Base-by-base conservation (phyloP, 2,888 invertebrate species). In the Hirtodrosophila cameraria region DNA sequence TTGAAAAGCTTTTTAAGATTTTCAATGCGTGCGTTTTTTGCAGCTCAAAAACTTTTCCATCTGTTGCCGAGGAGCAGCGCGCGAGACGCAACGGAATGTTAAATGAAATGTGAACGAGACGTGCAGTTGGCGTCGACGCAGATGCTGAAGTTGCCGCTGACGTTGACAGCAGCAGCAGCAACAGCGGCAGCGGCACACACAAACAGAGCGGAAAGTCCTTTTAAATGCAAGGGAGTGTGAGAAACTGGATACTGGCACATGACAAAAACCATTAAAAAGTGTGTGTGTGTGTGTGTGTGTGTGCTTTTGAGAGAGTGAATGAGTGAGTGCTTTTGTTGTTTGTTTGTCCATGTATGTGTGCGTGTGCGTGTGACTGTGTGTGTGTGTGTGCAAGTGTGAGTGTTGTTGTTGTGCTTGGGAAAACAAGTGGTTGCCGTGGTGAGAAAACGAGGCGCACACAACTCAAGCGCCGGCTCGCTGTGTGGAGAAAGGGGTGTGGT, bases 401-500 rank as follows among this genome's bases (percentile, higher is more conserved):
- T 58, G 31, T 63, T 80, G 87, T 88, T 89, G 85, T 89, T 89
- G 81, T 88, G 88, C 86, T 82, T 75, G 73, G 78, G 77, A 89
- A 89, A 89, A 89, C 89, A 89, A 89, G 89, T 89, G 89, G 88
- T 89, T 89, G 89, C 87, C 88, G 87, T 88, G 89, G 88, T 76
- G 86, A 83, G 70, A 69, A 75, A 65, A 61, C 67, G 54, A 46
- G 58, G 74, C 68, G 63, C 49, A 67, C 52, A 63, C 48, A 73
- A 68, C 45, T 65, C 49, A 59, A 62, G 61, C 62, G 64, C 63
- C 62, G 63, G 52, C 63, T 45, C 28, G 48, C 23, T 12, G 23
- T 23, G 23, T 28, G 36, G 25, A 20, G 28, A 28, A 48, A 23
- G 42, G 18, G 30, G 15, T 18, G 16, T 33, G 23, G 15, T 25